phyloP scores from a whole-genome alignment of 2,113 vertebrate genomes.

The Mustela nigripes region DNA sequence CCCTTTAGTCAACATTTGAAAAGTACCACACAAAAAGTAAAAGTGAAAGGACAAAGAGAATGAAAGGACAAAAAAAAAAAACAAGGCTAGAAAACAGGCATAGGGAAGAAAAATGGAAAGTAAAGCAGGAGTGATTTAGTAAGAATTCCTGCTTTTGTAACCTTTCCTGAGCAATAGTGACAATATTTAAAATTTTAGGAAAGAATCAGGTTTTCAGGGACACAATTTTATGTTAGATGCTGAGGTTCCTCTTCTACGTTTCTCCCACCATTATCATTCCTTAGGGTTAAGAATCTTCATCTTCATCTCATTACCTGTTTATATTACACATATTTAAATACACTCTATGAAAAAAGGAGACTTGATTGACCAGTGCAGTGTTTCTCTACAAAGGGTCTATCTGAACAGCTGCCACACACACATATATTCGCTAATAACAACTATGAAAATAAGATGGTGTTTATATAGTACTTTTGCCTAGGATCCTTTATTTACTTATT shows the following conservation, averaged over 20 bases:
- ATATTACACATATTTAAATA: neutral
- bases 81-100: neutral
- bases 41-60: neutral
- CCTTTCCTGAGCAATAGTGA: neutral
- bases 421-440: neutral
- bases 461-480: neutral
- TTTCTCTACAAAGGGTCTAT: constrained; percentile 15
- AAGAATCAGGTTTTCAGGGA: constrained; percentile 35
- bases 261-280: neutral
- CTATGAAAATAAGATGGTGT: constrained; percentile 15
- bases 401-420: neutral
- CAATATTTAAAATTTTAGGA: neutral
- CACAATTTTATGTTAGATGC: neutral
- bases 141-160: neutral
- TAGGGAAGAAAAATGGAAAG: neutral
- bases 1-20: neutral
- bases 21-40: neutral
- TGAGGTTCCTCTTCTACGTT: neutral
- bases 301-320: neutral
- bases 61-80: neutral
- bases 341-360: neutral
- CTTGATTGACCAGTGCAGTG: neutral
- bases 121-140: neutral
- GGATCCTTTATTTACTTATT: neutral
- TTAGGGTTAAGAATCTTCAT: constrained; percentile 11